Percentiles rank a stretch among this genome's conserved stretches.
These are phyloP conservation scores for Brachyptera putata DNA, from an alignment of 2,888 invertebrate species.

Conservation along the genomic window DNA sequence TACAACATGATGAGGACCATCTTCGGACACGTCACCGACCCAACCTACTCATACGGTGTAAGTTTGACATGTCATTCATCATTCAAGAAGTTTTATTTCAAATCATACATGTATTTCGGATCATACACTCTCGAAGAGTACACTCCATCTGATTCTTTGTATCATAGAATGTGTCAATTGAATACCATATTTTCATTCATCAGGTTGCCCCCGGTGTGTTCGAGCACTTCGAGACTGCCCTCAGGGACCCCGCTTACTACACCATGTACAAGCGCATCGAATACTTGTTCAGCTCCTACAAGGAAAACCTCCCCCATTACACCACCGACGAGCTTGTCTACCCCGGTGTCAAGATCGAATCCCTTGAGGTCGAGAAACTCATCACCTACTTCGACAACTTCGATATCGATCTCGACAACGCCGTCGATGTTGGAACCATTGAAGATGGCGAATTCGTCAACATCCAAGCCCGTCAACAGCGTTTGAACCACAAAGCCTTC, in stretches of 20 bases:
- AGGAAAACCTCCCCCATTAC: conserved; percentile 57
- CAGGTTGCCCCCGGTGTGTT: conserved; percentile 56
- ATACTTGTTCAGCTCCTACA: conserved; percentile 54
- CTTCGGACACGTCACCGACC: conserved; percentile 37
- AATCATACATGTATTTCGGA: background rate
- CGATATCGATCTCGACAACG: conserved; percentile 61
- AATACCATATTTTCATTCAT: no score
- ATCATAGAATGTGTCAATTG: no score
- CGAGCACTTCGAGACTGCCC: conserved; percentile 59
- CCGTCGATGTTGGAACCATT: conserved; percentile 48
- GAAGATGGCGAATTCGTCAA: conserved; percentile 46
- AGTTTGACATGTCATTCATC: conserved; percentile 9
- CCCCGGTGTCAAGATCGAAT: conserved; percentile 58
- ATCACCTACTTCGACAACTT: conserved; percentile 67
- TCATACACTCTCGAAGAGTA: background rate
- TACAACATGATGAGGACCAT: conserved; percentile 37
- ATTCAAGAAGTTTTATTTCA: background rate
- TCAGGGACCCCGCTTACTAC: conserved; percentile 72
- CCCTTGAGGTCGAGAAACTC: conserved; percentile 60
- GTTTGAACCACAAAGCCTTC: conserved; percentile 68
- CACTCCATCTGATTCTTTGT: conserved; percentile 39
- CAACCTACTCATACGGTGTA: conserved; percentile 37
- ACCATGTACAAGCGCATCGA: conserved; percentile 55
- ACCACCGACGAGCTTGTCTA: conserved; percentile 56
- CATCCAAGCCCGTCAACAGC: conserved; percentile 60